Base-by-base conservation (phyloP, 2,888 invertebrate genomes). In the Acleris laterana region DNA sequence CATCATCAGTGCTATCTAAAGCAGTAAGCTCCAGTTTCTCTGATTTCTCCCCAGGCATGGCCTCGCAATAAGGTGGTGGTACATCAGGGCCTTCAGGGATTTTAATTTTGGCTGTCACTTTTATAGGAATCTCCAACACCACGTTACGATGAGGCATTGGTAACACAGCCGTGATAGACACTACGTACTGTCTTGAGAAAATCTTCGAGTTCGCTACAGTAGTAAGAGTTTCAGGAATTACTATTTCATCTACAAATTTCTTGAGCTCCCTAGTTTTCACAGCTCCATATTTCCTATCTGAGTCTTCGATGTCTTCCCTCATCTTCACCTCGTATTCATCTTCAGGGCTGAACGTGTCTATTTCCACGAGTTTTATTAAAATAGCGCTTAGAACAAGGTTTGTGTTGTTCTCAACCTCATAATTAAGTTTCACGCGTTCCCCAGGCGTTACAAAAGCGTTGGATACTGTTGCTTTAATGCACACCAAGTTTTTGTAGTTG, bases 341-440 rank as follows among this genome's bases (percentile, higher is more conserved):
- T 17, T 32, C 46, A 11, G 51, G 50, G n/a, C 20, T 48, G 17
- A 50, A 66, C 13, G 22, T 51, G 19, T 66, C 61, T 4, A 61
- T 61, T 51, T 56, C 28, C 1, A 66, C 19, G 16, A 66, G 42
- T 61, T 66, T 66, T 22, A 61, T 32, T 28, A 61, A 50, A 3
- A 66, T 51, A 13, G 22, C 56, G 7, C 51, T 61, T 16, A 66
- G 20, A 55, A 51, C 28, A 46, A 51, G 44, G 32, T 57, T 66
- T 51, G 65, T 61, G 28, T 16, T 22, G 22, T 66, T 66, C 11
- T 61, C 61, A 17, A 66, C 32, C 48, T 66, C 61, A 32, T 66
- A 66, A 32, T 57, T 32, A n/a, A 66, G 46, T 51, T 56, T 56
- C 2, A 66, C 46, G 11, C n/a, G 50, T 3, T 57, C 61, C 6